phyloP scores from a whole-genome alignment of 2,797 vertebrate genomes.

The Rhynchonycteris naso region DNA sequence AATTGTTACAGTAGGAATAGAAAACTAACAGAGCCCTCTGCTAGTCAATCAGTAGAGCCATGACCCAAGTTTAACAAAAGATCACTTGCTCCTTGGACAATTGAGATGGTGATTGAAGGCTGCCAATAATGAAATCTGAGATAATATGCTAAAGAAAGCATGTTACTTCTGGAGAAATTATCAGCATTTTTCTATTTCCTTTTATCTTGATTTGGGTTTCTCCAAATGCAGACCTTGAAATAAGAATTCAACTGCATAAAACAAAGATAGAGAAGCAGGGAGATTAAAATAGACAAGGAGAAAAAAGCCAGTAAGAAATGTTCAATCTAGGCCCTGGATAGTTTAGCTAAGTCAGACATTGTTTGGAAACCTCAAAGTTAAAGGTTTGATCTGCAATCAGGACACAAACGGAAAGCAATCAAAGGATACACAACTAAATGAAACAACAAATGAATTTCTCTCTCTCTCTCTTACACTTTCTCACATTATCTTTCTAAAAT shows the following conservation, averaged over 20 bases:
- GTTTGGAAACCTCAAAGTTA: too few species aligned
- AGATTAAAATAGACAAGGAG: background rate
- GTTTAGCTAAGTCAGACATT: too few species aligned
- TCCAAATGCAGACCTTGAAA: background rate
- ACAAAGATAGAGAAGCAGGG: background rate
- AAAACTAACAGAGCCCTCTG: background rate
- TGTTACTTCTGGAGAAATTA: background rate
- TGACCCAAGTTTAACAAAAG: background rate
- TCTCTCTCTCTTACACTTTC: too few species aligned
- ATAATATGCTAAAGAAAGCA: background rate
- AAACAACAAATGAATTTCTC: too few species aligned
- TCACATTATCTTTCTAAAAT: too few species aligned
- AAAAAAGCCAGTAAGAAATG: background rate
- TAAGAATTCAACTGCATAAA: background rate
- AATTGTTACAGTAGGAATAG: background rate
- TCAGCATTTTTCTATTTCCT: background rate
- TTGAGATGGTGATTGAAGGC: background rate
- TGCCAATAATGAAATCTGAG: background rate
- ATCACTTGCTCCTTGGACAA: background rate
- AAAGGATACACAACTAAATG: too few species aligned
- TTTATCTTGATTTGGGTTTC: background rate
- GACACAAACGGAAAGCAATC: too few species aligned
- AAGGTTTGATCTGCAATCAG: too few species aligned
- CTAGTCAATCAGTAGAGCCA: background rate
- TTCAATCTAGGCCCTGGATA: background rate